Evolutionary conservation across 92 coral and sea anemone species (phyloP).

Genomic region (Parazoanthus swiftii): DNA sequence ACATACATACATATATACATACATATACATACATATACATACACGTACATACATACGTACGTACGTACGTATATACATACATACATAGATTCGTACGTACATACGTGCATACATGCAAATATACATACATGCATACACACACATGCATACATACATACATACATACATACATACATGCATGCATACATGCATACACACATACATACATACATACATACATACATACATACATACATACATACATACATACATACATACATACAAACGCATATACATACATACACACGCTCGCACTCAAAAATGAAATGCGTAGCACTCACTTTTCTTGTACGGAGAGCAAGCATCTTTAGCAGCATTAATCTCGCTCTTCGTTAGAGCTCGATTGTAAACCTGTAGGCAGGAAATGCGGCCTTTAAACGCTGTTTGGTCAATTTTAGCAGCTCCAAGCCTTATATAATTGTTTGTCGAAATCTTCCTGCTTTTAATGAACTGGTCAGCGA

Average conservation of each 20-base stretch:
- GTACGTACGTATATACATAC: background rate
- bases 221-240: too few relatives aligned
- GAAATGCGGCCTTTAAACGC: conserved; percentile 25
- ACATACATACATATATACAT: background rate
- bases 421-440: background rate
- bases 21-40: background rate
- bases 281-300: background rate
- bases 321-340: conserved; percentile 14
- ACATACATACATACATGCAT: background rate
- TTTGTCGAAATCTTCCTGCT: conserved; percentile 9
- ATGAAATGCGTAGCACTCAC: background rate
- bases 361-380: background rate
- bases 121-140: too few relatives aligned
- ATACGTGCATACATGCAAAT: too few relatives aligned
- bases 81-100: background rate
- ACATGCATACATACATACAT: too few relatives aligned
- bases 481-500: background rate
- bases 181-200: too few relatives aligned
- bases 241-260: background rate
- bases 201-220: too few relatives aligned
- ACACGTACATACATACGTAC: background rate
- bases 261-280: background rate
- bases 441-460: background rate
- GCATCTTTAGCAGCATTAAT: conserved; percentile 5
- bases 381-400: conserved; percentile 30